These are phyloP conservation scores for Lycocorax pyrrhopterus DNA, from an alignment of 2,113 vertebrate species.

Conservation along the genomic window DNA sequence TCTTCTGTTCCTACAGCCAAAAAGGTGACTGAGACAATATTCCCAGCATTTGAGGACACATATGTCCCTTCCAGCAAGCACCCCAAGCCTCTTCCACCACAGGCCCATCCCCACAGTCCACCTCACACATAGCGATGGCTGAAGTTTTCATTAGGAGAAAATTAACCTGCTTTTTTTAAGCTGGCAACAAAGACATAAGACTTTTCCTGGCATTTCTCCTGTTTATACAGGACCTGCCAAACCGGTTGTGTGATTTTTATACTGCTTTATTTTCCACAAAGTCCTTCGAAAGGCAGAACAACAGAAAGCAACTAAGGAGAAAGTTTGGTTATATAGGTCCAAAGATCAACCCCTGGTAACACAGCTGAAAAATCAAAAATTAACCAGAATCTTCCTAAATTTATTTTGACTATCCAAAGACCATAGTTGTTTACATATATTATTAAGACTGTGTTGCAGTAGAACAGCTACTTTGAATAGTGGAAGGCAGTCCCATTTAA, in stretches of 20 bases:
- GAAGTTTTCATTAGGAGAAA: background rate
- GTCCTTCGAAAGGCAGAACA: conserved; percentile 56
- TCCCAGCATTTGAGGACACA: background rate
- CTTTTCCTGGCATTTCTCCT: conserved; percentile 50
- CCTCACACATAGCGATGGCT: accelerated
- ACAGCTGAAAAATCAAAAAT: background rate
- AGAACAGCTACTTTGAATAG: background rate
- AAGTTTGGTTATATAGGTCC: conserved; percentile 18
- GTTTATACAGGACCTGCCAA: conserved; percentile 62
- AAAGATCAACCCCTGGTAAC: background rate
- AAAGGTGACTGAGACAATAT: background rate
- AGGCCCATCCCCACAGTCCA: background rate
- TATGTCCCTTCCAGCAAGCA: background rate
- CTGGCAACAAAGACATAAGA: conserved; percentile 9
- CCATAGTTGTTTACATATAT: background rate
- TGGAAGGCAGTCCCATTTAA: background rate
- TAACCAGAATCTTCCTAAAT: background rate
- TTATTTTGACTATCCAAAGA: background rate
- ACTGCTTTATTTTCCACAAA: conserved; percentile 55
- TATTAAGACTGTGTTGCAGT: background rate
- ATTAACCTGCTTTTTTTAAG: background rate
- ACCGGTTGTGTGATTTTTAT: conserved; percentile 64
- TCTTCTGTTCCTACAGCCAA: background rate
- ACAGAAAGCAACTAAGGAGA: conserved; percentile 41
- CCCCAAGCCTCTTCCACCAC: background rate